Evolutionary conservation across 2,888 invertebrate genomes (phyloP).

Genomic region (Machimus atricapillus): DNA sequence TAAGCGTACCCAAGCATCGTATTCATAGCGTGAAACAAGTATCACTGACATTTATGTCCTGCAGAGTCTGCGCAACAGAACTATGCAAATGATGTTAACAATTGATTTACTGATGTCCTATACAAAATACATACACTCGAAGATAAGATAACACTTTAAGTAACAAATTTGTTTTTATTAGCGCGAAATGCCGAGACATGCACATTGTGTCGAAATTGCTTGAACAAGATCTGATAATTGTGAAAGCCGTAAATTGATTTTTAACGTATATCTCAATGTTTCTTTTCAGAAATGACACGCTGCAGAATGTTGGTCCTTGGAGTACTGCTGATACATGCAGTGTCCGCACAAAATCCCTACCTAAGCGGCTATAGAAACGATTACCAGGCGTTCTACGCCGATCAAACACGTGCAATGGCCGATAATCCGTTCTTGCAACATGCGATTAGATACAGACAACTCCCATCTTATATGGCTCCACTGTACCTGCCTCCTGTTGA

Average conservation of each 20-base stretch:
- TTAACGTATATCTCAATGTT: neutral
- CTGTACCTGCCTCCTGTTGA: constrained; percentile 47
- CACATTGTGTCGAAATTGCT: constrained; percentile 15
- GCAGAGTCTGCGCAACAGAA: neutral
- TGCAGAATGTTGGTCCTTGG: constrained; percentile 24
- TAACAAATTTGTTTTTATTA: constrained; percentile 10
- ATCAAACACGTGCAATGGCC: constrained; percentile 21
- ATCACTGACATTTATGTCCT: constrained; percentile 20
- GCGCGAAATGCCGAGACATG: neutral
- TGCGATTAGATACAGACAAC: constrained; percentile 40
- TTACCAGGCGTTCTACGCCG: constrained; percentile 35
- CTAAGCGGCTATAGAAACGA: constrained; percentile 45
- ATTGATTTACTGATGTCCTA: constrained; percentile 42
- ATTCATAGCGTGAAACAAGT: constrained; percentile 15
- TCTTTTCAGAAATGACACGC: constrained; percentile 43
- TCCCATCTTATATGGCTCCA: constrained; percentile 44
- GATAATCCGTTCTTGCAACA: constrained; percentile 38
- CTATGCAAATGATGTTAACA: constrained; percentile 33
- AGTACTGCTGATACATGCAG: constrained; percentile 33
- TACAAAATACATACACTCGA: neutral
- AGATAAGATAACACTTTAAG: neutral
- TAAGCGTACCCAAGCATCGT: constrained; percentile 4
- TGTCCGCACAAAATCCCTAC: constrained; percentile 43
- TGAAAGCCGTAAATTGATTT: neutral
- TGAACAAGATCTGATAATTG: constrained; percentile 29